A percentile compares a stretch with the other conserved stretches of the same genome.
phyloP scores from a whole-genome alignment of 2,797 vertebrate genomes.

The Esox lucius region DNA sequence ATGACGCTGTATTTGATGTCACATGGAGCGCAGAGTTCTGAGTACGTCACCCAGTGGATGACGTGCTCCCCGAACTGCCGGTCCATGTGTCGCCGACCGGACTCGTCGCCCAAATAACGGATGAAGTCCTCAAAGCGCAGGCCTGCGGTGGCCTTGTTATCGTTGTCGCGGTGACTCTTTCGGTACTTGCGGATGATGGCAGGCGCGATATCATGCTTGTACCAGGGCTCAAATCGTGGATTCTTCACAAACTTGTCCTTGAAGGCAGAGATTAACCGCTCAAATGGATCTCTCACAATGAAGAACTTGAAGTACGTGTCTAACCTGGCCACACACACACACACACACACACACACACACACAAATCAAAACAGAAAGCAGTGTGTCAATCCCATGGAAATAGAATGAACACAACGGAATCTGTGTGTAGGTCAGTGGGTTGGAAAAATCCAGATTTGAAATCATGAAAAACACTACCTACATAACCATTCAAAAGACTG shows the following conservation, averaged over 20 bases:
- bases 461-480: no score
- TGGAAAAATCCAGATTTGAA: no score
- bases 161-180: slow-evolving; percentile 78
- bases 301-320: slow-evolving; percentile 96
- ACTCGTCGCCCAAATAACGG: slow-evolving; percentile 89
- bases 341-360: no score
- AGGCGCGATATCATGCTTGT: slow-evolving; percentile 93
- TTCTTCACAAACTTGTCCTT: slow-evolving; percentile 98
- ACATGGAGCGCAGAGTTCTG: slow-evolving; percentile 92
- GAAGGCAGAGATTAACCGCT: slow-evolving; percentile 95
- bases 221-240: slow-evolving; percentile 97
- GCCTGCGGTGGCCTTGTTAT: slow-evolving; percentile 73
- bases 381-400: background rate
- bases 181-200: slow-evolving; percentile 94
- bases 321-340: slow-evolving; percentile 71
- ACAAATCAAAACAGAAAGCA: background rate
- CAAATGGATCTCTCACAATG: slow-evolving; percentile 96
- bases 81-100: slow-evolving; percentile 85
- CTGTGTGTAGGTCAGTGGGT: background rate
- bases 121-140: slow-evolving; percentile 96
- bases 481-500: no score
- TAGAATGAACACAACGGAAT: background rate
- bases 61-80: slow-evolving; percentile 92
- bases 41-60: slow-evolving; percentile 95
- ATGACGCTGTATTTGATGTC: slow-evolving; percentile 88